phyloP scores from a whole-genome alignment of 1,140 invertebrate genomes.

The Drosophila ananassae region DNA sequence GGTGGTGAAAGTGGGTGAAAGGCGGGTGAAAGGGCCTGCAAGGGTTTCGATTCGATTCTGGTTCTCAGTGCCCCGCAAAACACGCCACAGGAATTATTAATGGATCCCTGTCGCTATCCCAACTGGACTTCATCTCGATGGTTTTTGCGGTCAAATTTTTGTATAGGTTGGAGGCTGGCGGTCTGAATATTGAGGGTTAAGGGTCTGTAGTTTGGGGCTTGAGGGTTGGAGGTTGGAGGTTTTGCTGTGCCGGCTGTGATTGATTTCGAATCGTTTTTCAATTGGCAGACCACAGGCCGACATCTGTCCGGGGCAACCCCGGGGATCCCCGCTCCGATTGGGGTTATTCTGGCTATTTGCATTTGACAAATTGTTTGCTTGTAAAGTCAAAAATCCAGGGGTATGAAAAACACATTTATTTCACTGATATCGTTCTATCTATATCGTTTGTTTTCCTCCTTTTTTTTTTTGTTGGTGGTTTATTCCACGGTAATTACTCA shows the following conservation, averaged over 20 bases:
- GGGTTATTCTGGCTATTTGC: conserved; percentile 79
- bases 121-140: conserved; percentile 27
- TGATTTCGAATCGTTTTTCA: conserved; percentile 84
- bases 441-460: conserved; percentile 2
- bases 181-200: not conserved
- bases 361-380: conserved; percentile 83
- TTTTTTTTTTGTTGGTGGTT: conserved; percentile 12
- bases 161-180: too few relatives aligned
- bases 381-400: conserved; percentile 59
- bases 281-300: conserved; percentile 62
- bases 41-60: not conserved
- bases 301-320: not conserved
- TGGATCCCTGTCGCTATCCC: conserved; percentile 58
- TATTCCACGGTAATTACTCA: conserved; percentile 73
- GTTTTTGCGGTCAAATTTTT: conserved; percentile 28
- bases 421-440: not conserved
- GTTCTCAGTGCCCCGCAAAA: conserved; percentile 46
- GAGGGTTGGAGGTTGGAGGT: not conserved
- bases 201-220: too few relatives aligned
- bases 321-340: conserved; percentile 16
- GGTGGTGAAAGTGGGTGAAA: not conserved
- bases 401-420: not conserved
- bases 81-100: conserved; percentile 82
- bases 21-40: not conserved
- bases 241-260: conserved; percentile 63